phyloP scores from a whole-genome alignment of 1,140 invertebrate genomes.

The Drosophila tropicalis region DNA sequence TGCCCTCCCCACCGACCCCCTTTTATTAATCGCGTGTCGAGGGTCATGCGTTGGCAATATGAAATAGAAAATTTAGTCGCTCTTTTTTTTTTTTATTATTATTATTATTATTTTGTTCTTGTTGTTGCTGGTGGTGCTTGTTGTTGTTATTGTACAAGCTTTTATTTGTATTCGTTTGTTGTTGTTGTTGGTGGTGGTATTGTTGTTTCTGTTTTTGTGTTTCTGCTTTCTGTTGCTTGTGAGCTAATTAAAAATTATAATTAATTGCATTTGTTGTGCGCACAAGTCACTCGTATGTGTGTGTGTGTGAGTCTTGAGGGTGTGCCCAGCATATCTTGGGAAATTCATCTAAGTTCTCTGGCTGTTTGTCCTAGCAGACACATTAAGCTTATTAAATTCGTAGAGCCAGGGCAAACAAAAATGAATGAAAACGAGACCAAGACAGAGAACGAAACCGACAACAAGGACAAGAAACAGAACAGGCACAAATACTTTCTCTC shows the following conservation, averaged over 20 bases:
- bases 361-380: conserved; percentile 55
- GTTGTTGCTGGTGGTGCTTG: conserved; percentile 30
- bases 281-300: conserved; percentile 55
- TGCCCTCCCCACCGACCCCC: conserved; percentile 15
- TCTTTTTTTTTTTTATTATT: conserved; percentile 45
- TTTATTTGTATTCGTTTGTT: conserved; percentile 37
- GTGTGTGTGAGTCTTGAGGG: conserved; percentile 60
- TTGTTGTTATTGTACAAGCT: conserved; percentile 45
- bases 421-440: conserved; percentile 23
- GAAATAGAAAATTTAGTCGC: conserved; percentile 67
- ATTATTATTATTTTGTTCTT: neutral
- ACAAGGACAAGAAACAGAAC: conserved; percentile 36
- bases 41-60: conserved; percentile 71
- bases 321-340: conserved; percentile 77
- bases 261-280: conserved; percentile 76
- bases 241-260: conserved; percentile 80
- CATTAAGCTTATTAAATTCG: conserved; percentile 80
- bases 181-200: neutral
- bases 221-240: conserved; percentile 50
- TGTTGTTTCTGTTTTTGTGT: conserved; percentile 39
- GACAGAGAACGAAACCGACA: conserved; percentile 25
- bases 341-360: conserved; percentile 76
- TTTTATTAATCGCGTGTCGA: conserved; percentile 77
- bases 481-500: neutral
- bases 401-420: conserved; percentile 29